phyloP scores from a whole-genome alignment of 2,113 vertebrate species.

The Telmatochromis brachygnathus region DNA sequence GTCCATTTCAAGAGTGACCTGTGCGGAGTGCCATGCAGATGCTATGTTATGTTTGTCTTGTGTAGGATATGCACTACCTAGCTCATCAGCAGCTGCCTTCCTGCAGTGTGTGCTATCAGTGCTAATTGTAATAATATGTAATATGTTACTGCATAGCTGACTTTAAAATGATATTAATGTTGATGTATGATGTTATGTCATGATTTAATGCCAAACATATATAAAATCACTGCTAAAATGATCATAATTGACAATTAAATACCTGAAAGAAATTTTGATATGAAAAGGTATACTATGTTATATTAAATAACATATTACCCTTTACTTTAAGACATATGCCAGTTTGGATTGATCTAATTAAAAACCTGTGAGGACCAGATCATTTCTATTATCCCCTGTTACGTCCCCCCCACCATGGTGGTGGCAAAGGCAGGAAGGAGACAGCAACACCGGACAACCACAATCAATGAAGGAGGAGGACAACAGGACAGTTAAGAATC shows the following conservation, averaged over 20 bases:
- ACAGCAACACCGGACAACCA: no score
- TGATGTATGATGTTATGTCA: not conserved
- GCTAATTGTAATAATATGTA: not conserved
- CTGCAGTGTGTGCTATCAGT: not conserved
- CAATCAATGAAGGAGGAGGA: no score
- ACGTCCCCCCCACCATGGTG: no score
- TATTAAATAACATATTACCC: not conserved
- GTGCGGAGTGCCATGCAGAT: not conserved
- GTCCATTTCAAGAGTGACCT: not conserved
- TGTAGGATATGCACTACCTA: not conserved
- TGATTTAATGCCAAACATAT: not conserved
- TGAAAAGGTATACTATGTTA: not conserved
- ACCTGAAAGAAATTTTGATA: not conserved
- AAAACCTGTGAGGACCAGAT: not conserved
- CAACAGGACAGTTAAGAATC: no score
- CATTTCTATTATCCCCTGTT: not conserved
- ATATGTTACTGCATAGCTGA: not conserved
- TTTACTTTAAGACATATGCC: not conserved
- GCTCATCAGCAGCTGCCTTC: not conserved
- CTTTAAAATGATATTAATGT: not conserved
- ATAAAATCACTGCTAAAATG: not conserved
- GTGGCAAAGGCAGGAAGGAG: no score
- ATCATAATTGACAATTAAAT: not conserved
- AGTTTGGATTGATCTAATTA: not conserved
- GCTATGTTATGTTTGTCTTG: not conserved